phyloP scores from a whole-genome alignment of 2,888 invertebrate genomes.

The Gastracanthus pulcherrimus region DNA sequence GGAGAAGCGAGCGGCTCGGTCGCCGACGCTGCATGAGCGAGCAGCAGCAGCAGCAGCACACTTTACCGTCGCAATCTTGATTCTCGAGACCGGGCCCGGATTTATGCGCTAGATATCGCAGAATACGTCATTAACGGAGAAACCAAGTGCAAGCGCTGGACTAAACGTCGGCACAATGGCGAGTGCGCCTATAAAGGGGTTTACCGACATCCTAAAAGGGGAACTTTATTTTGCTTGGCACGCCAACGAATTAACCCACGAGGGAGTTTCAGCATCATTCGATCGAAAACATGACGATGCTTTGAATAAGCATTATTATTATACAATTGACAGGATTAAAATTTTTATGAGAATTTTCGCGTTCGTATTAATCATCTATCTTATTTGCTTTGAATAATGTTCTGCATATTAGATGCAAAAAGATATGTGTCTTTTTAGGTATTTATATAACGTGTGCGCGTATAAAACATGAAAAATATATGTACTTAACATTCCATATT shows the following conservation, averaged over 20 bases:
- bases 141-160: neutral
- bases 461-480: neutral
- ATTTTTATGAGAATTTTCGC: neutral
- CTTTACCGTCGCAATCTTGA: no score
- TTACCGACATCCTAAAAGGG: no score
- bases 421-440: neutral
- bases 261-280: no score
- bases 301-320: no score
- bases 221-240: no score
- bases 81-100: no score
- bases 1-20: neutral
- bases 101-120: no score
- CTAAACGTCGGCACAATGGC: neutral
- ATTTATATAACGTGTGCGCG: neutral
- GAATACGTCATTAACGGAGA: neutral
- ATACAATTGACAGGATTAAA: no score
- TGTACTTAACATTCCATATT: neutral
- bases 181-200: no score
- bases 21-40: neutral
- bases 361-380: slow-evolving; percentile 4
- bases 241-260: no score
- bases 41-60: no score
- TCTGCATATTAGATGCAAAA: neutral
- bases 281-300: no score
- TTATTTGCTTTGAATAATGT: neutral